Base-by-base conservation (phyloP, 2,113 vertebrate genomes). In the Fregata magnificens region DNA sequence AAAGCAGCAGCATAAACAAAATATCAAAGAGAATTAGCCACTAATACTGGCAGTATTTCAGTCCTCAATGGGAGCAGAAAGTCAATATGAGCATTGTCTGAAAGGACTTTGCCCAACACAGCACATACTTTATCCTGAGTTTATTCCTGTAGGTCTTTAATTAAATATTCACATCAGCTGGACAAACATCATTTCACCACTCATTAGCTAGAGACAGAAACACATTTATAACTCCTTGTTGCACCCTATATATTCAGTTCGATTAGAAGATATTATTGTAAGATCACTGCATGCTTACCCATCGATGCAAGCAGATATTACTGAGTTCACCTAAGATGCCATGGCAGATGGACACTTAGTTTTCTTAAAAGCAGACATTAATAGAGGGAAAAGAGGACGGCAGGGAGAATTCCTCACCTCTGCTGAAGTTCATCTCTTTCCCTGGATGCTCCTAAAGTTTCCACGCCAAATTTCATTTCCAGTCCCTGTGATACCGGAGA, bases 141-240 rank as follows among this genome's bases (percentile, higher is more conserved):
- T 89, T 66, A 70, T 63, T 76, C 77, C 56, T 88, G 44, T 42
- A 62, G 55, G 67, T 69, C 81, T 87, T 91, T 76, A 80, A 92
- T 90, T 82, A 80, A 94, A 67, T 66, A 36, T 52, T 87, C 66
- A 52, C 61, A 66, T 87, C 71, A 86, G 38, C 3, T 56, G 86
- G 69, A 69, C 63, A 94, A 77, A 90, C 70, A 52, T 42, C 1
- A 86, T 94, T 95, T 83, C 71, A 80, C 22, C 70, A 67, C n/a
- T 86, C 84, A 78, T 96, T 91, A 94, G 38, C 73, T 86, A 72
- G 59, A 93, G 94, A 86, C 22, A 91, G 74, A 95, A 93, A 53
- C 58, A 72, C 24, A 66, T 89, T 58, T 53, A 47, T 36, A 83
- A 67, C 11, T 74, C 65, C 76, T 65, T 13, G 14, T 49, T 74